These are phyloP conservation scores for Oncorhynchus tshawytscha DNA, from an alignment of 2,113 vertebrate species.

Conservation along the genomic window DNA sequence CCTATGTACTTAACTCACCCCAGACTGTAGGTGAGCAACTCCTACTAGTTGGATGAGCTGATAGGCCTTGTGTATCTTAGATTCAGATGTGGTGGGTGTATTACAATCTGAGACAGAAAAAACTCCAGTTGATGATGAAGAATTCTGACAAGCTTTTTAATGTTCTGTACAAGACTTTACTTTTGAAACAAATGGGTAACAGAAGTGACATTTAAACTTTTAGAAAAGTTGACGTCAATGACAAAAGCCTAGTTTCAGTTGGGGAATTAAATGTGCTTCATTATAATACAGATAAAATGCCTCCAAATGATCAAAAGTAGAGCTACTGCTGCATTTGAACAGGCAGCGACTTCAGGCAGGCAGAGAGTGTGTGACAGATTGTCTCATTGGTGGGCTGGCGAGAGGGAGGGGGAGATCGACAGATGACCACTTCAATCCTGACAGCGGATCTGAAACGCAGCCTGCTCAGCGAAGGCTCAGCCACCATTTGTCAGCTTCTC, in stretches of 20 bases:
- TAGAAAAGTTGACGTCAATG: neutral
- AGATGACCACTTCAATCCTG: slow-evolving; percentile 46
- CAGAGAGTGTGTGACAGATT: slow-evolving; percentile 19
- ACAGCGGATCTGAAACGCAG: slow-evolving; percentile 29
- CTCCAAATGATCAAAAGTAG: neutral
- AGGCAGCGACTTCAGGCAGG: slow-evolving; percentile 9
- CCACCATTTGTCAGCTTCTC: slow-evolving; percentile 34
- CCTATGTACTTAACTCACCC: neutral
- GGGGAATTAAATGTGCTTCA: slow-evolving; percentile 1
- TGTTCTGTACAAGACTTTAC: neutral
- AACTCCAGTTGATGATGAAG: neutral
- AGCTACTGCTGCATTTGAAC: slow-evolving; percentile 32
- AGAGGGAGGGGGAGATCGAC: slow-evolving; percentile 21
- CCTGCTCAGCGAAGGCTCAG: slow-evolving; percentile 33
- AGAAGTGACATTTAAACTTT: neutral
- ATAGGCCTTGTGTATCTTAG: neutral
- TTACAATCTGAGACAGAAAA: neutral
- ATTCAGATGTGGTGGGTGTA: neutral
- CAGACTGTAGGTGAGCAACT: neutral
- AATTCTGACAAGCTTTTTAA: neutral
- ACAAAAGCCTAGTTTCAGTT: neutral
- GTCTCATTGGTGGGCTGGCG: slow-evolving; percentile 15
- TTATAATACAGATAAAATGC: neutral
- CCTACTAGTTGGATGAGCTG: neutral
- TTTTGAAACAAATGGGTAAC: neutral